Conservation (phyloP, 2,888 invertebrate genomes). For the Philereme transversata region DNA sequence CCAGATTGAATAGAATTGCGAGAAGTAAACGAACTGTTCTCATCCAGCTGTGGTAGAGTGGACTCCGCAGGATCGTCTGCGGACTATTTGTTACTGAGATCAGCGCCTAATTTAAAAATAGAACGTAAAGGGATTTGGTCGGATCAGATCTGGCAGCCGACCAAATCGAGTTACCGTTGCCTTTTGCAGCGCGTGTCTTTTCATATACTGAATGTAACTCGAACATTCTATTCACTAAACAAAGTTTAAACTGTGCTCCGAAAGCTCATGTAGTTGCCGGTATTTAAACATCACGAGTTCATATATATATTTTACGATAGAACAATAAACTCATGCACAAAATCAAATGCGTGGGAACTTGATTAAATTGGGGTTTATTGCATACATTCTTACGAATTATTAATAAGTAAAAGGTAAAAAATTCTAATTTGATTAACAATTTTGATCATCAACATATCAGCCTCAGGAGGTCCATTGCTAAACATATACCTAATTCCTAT, state of each 20-base stretch:
- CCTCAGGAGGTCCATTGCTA: too few relatives aligned
- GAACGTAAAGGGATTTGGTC: constrained; percentile 18
- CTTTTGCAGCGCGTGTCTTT: constrained; percentile 9
- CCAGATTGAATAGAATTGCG: background rate
- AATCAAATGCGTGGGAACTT: too few relatives aligned
- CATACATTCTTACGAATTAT: too few relatives aligned
- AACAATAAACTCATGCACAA: too few relatives aligned
- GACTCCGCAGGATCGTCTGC: constrained; percentile 17
- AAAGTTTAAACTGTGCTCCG: background rate
- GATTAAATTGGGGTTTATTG: too few relatives aligned
- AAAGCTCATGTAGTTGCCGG: too few relatives aligned
- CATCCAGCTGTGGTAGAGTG: background rate
- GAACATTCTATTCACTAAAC: background rate
- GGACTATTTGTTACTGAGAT: constrained; percentile 23
- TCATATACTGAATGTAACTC: constrained; percentile 9
- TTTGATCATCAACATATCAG: too few relatives aligned
- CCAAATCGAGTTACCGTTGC: constrained; percentile 29
- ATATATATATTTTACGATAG: too few relatives aligned
- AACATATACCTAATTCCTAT: too few relatives aligned
- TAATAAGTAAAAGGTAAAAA: too few relatives aligned
- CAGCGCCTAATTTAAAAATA: constrained; percentile 26
- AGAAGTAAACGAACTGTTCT: background rate
- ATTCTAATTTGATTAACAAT: too few relatives aligned
- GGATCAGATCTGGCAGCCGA: constrained; percentile 29
- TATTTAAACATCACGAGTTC: too few relatives aligned